A percentile compares a stretch with the other conserved stretches of the same genome.
Conservation (phyloP, 2,888 invertebrate genomes). For the Xanthorhoe designata region DNA sequence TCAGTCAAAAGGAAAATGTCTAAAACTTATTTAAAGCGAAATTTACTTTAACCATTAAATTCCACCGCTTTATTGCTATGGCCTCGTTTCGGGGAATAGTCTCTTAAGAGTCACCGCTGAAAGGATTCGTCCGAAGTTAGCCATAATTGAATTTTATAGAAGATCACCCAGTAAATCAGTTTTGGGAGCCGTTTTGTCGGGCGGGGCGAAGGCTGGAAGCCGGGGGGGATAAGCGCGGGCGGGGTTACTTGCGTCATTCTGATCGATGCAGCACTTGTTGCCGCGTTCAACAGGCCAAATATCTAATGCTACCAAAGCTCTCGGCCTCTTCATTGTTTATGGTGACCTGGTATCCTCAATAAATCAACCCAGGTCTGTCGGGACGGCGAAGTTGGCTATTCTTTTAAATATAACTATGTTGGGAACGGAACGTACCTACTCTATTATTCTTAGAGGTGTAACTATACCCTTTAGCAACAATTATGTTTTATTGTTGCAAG, state of each 20-base stretch:
- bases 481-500: conserved; percentile 7
- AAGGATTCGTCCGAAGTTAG: conserved; percentile 40
- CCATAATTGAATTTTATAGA: conserved; percentile 53
- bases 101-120: conserved; percentile 33
- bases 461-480: conserved; percentile 1
- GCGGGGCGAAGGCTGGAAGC: conserved; percentile 44
- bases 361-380: conserved; percentile 3
- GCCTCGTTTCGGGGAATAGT: conserved; percentile 28
- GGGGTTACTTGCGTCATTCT: conserved; percentile 67
- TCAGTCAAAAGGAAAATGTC: neutral
- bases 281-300: conserved; percentile 76
- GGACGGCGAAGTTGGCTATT: conserved; percentile 3
- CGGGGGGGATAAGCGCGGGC: conserved; percentile 40
- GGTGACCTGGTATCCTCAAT: conserved; percentile 45
- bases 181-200: conserved; percentile 54
- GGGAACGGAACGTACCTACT: neutral
- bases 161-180: conserved; percentile 62
- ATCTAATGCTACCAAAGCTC: conserved; percentile 51
- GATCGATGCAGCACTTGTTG: conserved; percentile 84
- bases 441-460: conserved; percentile 16
- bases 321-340: conserved; percentile 45
- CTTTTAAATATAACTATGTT: neutral
- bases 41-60: conserved; percentile 13
- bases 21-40: neutral
- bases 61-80: conserved; percentile 15